phyloP scores from a whole-genome alignment of 2,113 vertebrate genomes.

The Python bivittatus region DNA sequence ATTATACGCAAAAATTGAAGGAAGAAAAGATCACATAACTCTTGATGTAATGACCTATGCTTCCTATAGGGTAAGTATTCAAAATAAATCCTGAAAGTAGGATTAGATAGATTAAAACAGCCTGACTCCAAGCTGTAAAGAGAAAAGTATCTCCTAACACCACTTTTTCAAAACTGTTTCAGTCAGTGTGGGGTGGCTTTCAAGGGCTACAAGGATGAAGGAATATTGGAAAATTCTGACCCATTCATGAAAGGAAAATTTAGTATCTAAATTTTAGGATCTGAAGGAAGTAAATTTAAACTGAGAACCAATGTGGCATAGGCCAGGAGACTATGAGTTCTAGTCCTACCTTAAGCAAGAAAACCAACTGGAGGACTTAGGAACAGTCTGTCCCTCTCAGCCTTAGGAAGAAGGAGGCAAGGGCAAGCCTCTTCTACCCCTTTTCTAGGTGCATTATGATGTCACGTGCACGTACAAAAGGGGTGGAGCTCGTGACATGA shows the following conservation, averaged over 20 bases:
- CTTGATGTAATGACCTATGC: constrained; percentile 89
- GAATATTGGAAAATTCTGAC: background rate
- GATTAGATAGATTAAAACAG: background rate
- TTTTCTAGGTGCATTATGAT: no score
- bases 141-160: no score
- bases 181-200: background rate
- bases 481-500: no score
- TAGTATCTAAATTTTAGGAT: background rate
- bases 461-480: no score
- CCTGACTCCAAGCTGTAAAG: background rate
- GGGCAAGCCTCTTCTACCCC: no score
- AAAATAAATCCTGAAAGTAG: background rate
- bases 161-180: background rate
- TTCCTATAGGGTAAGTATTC: constrained; percentile 84
- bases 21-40: constrained; percentile 82
- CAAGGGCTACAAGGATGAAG: background rate
- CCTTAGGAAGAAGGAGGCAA: no score
- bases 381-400: no score
- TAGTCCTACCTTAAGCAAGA: no score
- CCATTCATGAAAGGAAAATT: background rate
- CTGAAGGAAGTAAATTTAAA: background rate
- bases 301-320: no score
- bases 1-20: constrained; percentile 87
- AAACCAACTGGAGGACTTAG: no score
- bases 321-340: no score